Evolutionary conservation across 2,888 invertebrate genomes (phyloP), one percentile per base, ranked within the genome.

Genomic region (Lumbricus terrestris): DNA sequence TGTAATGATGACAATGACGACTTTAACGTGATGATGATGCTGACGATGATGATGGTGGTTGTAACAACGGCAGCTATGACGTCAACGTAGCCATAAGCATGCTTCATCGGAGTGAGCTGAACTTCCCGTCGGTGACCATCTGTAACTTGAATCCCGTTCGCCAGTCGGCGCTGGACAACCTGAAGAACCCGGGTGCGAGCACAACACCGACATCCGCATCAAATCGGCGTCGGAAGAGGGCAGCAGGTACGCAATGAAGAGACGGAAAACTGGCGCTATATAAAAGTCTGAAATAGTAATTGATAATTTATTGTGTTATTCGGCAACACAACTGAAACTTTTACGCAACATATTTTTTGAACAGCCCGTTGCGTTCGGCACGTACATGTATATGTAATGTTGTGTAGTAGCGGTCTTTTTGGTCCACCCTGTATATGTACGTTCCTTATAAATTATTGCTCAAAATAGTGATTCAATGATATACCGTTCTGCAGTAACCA

Each of bases 121-220:
- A n/a, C 33, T 89, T 89, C 69, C 89, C 89, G 37, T 89, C 89
- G 89, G 23, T 89, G 15, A 89, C 89, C 54, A 89, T 89, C 82
- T 89, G 89, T 69, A 89, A 89, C 82, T 47, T 89, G 89, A 89
- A 54, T 89, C 89, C 89, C 5, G 89, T 89, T 82, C 42, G 54
- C 33, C 54, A 89, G 42, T 89, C 89, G 37, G 54, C 69, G n/a
- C 82, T 89, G 35, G 0, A 1, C n/a, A 33, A 85, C 35, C 34
- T 34, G 85, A 85, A 85, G 35, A 34, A 85, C 18, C 35, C 35
- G 4, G 6, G 16, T 33, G 23, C 18, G 37, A 85, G 23, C 85
- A 11, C 33, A 20, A 35, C 85, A 5, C 5, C 85, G 23, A 85
- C 85, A 85, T 34, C 85, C 34, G 18, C 13, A 16, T 20, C 37